Evolutionary conservation across 2,888 invertebrate species (phyloP), one percentile per base, ranked within the genome.

Genomic region (Hofmannophila pseudospretella): DNA sequence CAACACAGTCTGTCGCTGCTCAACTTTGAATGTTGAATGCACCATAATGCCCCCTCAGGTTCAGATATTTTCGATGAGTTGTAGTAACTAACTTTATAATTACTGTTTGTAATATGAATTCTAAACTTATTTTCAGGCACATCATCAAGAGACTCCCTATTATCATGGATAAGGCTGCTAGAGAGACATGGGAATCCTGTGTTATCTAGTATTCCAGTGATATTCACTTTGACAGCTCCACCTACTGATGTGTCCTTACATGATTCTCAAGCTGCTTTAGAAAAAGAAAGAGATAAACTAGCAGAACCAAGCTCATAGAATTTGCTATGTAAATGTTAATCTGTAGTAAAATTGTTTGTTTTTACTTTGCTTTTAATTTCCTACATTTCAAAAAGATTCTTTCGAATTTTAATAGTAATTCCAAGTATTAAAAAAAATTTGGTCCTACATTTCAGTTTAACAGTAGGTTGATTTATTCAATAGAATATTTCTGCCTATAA

Each of bases 81-180:
- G n/a, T n/a, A n/a, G n/a, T n/a, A n/a, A n/a, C n/a, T n/a, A n/a
- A n/a, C n/a, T n/a, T n/a, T n/a, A n/a, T n/a, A n/a, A n/a, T n/a
- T n/a, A n/a, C n/a, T n/a, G n/a, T n/a, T n/a, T n/a, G n/a, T n/a
- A n/a, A n/a, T n/a, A n/a, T n/a, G n/a, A n/a, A n/a, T n/a, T n/a
- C n/a, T n/a, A n/a, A n/a, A n/a, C n/a, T n/a, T n/a, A n/a, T 23
- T 70, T 66, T 36, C 66, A 88, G 98, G 98, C 34, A 93, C 95
- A 7, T 95, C 95, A 9, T 93, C 94, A 39, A 92, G 95, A 75
- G 97, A 97, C 77, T 97, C 98, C 0, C 77, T 98, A 4, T 75
- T 97, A n/a, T 96, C 96, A 0, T 98, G 95, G 97, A 91, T 97
- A 59, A 89, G 96, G 35, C 88, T 93, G 57, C 69, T 97, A 47